Evolutionary conservation across 2,113 vertebrate genomes (phyloP).

Genomic region (Aegotheles bennettii): DNA sequence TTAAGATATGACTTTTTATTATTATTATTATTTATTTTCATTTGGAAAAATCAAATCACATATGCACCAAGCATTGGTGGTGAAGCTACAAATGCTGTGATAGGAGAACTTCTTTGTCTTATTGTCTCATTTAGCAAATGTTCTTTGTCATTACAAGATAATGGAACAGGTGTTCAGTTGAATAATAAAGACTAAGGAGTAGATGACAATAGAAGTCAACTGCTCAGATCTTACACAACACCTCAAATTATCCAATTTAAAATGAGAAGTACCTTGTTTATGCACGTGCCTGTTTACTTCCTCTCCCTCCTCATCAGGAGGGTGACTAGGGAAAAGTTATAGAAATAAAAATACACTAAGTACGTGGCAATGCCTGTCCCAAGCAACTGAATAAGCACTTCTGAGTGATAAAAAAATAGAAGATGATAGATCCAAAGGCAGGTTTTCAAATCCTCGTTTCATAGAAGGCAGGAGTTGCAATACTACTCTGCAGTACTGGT

Average conservation of each 20-base stretch:
- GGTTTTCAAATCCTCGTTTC: not conserved
- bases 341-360: not conserved
- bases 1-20: too few relatives aligned
- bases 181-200: not conserved
- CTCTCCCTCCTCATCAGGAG: not conserved
- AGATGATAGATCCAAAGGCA: not conserved
- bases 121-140: not conserved
- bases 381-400: not conserved
- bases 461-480: not conserved
- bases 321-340: not conserved
- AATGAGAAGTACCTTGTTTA: too few relatives aligned
- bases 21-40: too few relatives aligned
- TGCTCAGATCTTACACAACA: not conserved
- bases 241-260: too few relatives aligned
- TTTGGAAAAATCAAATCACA: too few relatives aligned
- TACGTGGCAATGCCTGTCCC: not conserved
- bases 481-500: not conserved
- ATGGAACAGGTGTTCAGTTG: not conserved
- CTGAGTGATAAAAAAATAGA: not conserved
- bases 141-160: not conserved
- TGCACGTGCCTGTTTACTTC: too few relatives aligned
- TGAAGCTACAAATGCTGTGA: not conserved
- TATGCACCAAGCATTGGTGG: fast-evolving
- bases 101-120: not conserved
- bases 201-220: fast-evolving